Base-by-base conservation (phyloP, 2,113 vertebrate genomes). In the Cyanoliseus patagonus region DNA sequence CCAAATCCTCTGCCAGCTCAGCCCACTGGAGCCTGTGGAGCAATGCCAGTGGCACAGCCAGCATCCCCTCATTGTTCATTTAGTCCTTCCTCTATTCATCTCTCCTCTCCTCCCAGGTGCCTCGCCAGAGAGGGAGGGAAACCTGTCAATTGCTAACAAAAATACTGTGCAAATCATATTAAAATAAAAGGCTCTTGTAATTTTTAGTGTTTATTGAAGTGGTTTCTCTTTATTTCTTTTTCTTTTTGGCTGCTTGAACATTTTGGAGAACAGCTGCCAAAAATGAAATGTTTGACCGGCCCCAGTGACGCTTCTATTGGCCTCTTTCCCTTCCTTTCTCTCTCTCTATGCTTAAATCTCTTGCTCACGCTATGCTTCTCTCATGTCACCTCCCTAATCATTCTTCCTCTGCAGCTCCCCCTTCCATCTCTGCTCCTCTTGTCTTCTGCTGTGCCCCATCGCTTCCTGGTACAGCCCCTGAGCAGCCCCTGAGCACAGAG, bases 111-210 rank as follows among this genome's bases (percentile, higher is more conserved):
- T 94, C 85, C 95, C 95, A 96, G 95, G 94, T 96, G 94, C 73
- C 86, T 93, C 2, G 73, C 95, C 92, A 92, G 95, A 87, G 92
- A 96, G 57, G 96, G 96, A 96, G 95, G 95, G 76, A 89, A 92
- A 91, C 83, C 94, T 96, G 95, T 96, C 95, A 96, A 14, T 53
- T 3, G 7, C 77, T 86, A 84, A 94, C 94, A 96, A 86, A 95
- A 96, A 93, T 92, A 92, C 92, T 55, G 68, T 94, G 94, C 88
- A 95, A 96, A 96, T 96, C 96, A 82, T 94, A 94, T 94, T 93
- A 91, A 85, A 94, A 41, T 86, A 82, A 96, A 96, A 95, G 92
- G 83, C 83, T 84, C 47, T 92, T 82, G 92, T 72, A 87, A 93
- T 94, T 95, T 96, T 92, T 55, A 90, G 57, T 28, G 64, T 79